Evolutionary conservation across 2,888 invertebrate genomes (phyloP).

Genomic region (Vesta saturnalis): DNA sequence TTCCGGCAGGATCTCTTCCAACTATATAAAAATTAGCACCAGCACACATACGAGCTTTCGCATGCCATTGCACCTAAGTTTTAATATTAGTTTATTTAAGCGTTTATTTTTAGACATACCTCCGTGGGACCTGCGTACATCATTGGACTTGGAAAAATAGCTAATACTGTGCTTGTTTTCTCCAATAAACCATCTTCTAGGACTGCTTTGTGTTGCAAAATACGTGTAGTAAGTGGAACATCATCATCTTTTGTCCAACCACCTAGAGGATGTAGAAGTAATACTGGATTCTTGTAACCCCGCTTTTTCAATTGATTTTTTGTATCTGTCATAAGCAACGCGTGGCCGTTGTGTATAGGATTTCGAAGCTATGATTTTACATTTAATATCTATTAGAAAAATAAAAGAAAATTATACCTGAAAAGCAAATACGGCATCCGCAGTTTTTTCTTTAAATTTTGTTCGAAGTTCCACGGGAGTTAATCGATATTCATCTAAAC

Average conservation of each 20-base stretch:
- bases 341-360: conserved; percentile 99
- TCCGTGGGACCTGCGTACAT: conserved; percentile 99
- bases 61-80: conserved; percentile 86
- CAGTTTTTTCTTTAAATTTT: conserved; percentile 82
- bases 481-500: conserved; percentile 90
- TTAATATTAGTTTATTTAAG: not conserved
- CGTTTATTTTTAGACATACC: conserved; percentile 44
- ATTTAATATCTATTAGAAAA: not conserved
- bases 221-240: conserved; percentile 90
- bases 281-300: conserved; percentile 93
- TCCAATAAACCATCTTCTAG: conserved; percentile 87
- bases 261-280: conserved; percentile 92
- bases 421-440: conserved; percentile 98
- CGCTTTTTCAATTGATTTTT: conserved; percentile 80
- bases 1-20: conserved; percentile 97
- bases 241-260: conserved; percentile 99
- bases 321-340: conserved; percentile 96
- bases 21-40: conserved; percentile 99
- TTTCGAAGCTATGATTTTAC: conserved; percentile 69
- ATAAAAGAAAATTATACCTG: conserved; percentile 67
- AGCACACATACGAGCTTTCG: conserved; percentile 93
- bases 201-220: conserved; percentile 93
- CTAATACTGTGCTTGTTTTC: conserved; percentile 85
- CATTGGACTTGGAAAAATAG: conserved; percentile 99
- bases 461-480: conserved; percentile 93